A percentile compares a stretch with the other conserved stretches of the same genome.
Conservation (phyloP, 2,113 vertebrate genomes). For the Osmerus mordax region DNA sequence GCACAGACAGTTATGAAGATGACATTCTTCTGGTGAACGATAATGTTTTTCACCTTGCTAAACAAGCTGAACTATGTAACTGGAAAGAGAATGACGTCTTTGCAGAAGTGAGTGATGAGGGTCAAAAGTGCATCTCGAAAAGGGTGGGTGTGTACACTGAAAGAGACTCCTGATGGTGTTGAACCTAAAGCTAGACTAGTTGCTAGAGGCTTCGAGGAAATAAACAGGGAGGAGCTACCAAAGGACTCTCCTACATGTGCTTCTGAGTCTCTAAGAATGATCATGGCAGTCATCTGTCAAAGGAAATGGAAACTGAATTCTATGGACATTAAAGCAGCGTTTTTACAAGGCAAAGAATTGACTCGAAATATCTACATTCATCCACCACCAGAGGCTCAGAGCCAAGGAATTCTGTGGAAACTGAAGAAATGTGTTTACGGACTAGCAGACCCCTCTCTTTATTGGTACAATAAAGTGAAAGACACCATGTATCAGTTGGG, state of each 20-base stretch:
- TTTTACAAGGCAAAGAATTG: constrained; percentile 28
- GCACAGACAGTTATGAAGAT: constrained; percentile 6
- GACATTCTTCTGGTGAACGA: constrained; percentile 16
- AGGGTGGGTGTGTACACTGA: neutral
- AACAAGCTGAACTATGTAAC: constrained; percentile 7
- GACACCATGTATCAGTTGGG: constrained; percentile 8
- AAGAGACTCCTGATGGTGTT: constrained; percentile 25
- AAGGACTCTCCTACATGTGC: constrained; percentile 29
- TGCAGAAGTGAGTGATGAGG: constrained; percentile 21
- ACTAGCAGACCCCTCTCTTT: constrained; percentile 26
- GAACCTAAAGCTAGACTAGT: constrained; percentile 14
- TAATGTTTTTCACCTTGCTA: constrained; percentile 4
- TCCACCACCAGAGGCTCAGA: constrained; percentile 20
- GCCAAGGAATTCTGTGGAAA: constrained; percentile 24
- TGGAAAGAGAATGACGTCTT: constrained; percentile 25
- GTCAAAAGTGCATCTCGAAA: constrained; percentile 19
- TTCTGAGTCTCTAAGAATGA: constrained; percentile 21
- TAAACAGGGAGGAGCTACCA: neutral
- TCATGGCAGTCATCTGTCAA: constrained; percentile 30
- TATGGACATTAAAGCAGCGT: constrained; percentile 30
- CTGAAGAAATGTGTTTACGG: constrained; percentile 34
- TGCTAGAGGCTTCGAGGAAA: constrained; percentile 19
- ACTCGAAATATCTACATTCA: constrained; percentile 25
- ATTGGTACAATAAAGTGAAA: constrained; percentile 37
- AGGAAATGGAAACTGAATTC: constrained; percentile 30